These are phyloP conservation scores for Apis dorsata DNA, from an alignment of 1,140 invertebrate genomes.

Conservation along the genomic window DNA sequence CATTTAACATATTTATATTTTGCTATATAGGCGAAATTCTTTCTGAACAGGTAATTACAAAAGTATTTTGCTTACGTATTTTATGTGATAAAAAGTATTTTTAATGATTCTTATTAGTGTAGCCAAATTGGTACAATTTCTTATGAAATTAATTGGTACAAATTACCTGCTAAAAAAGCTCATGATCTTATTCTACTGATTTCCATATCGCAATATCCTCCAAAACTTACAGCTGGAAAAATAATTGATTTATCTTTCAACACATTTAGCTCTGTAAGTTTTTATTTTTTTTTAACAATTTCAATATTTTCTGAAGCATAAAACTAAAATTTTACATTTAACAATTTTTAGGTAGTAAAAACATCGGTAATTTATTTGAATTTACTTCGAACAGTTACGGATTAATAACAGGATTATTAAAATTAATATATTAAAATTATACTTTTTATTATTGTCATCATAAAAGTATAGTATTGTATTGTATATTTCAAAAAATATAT, in stretches of 20 bases:
- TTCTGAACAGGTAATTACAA: slow-evolving; percentile 58
- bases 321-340: neutral
- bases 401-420: neutral
- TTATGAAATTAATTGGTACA: slow-evolving; percentile 53
- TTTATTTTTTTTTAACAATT: neutral
- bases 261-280: slow-evolving; percentile 50
- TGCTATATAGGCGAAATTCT: slow-evolving; percentile 69
- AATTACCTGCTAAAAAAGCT: slow-evolving; percentile 32
- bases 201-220: slow-evolving; percentile 49
- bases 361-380: slow-evolving; percentile 57
- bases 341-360: slow-evolving; percentile 46
- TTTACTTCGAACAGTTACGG: slow-evolving; percentile 47
- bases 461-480: no score
- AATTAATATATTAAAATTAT: no score
- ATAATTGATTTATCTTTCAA: slow-evolving; percentile 48
- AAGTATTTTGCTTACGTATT: neutral
- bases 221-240: slow-evolving; percentile 57
- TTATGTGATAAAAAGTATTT: neutral
- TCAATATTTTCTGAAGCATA: neutral
- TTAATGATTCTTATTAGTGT: slow-evolving; percentile 14
- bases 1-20: slow-evolving; percentile 68
- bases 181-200: slow-evolving; percentile 34
- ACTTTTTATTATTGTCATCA: no score
- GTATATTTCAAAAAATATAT: no score
- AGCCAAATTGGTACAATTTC: slow-evolving; percentile 38